Percentiles rank a stretch among this genome's conserved stretches.
Conservation (phyloP, 2,113 vertebrate genomes). For the Apodemus speciosus region DNA sequence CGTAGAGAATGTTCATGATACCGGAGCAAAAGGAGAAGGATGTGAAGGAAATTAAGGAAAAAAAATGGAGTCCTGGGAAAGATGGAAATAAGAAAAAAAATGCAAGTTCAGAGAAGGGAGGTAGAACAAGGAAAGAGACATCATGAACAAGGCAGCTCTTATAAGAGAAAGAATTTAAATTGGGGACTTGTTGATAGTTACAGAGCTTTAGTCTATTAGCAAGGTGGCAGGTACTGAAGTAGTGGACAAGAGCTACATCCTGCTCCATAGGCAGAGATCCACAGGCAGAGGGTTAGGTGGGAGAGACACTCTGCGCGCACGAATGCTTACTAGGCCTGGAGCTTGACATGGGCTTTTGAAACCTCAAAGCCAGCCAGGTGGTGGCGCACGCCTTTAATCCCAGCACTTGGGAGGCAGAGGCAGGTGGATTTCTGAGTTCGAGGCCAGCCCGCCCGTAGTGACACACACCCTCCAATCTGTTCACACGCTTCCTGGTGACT, state of each 20-base stretch:
- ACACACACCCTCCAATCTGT: neutral
- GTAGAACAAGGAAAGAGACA: slow-evolving; percentile 6
- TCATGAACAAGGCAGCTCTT: neutral
- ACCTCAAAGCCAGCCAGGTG: no score
- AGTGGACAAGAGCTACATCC: neutral
- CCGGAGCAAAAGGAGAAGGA: slow-evolving; percentile 16
- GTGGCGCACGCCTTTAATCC: no score
- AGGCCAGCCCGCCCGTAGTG: no score
- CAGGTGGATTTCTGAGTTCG: no score
- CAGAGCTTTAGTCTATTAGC: neutral
- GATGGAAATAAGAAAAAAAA: slow-evolving; percentile 35
- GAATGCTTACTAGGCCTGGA: no score
- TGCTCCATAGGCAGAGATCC: neutral
- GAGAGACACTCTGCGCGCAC: no score
- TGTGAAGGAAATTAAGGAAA: slow-evolving; percentile 2
- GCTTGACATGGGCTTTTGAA: neutral
- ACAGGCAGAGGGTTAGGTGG: neutral
- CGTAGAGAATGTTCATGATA: slow-evolving; percentile 40
- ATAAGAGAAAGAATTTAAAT: neutral
- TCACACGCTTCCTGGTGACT: neutral
- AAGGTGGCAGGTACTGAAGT: neutral
- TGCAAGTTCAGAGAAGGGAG: slow-evolving; percentile 38
- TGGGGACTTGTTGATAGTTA: neutral
- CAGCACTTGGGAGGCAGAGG: no score
- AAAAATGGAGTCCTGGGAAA: slow-evolving; percentile 41